Conservation (phyloP, 2,113 vertebrate genomes). For the Craseonycteris thonglongyai region DNA sequence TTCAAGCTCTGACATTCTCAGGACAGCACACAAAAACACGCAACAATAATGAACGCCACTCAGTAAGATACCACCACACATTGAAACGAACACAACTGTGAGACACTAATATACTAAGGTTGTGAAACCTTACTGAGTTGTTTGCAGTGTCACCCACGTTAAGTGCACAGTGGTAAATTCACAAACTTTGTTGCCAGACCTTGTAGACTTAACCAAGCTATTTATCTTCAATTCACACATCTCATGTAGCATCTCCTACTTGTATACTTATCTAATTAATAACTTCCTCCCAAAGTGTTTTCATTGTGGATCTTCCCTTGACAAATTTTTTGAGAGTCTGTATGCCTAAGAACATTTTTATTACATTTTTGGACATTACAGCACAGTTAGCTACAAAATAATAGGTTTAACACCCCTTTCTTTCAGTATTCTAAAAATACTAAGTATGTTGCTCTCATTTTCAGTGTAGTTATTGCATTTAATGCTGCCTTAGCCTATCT, state of each 20-base stretch:
- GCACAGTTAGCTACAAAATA: background rate
- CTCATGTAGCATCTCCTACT: background rate
- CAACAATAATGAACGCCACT: no score
- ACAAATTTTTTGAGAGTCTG: background rate
- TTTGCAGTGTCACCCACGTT: no score
- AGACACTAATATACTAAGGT: no score
- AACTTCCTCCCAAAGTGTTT: background rate
- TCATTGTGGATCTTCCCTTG: background rate
- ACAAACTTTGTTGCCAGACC: no score
- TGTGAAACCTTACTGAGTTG: no score
- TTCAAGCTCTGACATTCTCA: no score
- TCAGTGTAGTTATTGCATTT: background rate
- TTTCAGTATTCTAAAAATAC: background rate
- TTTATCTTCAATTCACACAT: background rate
- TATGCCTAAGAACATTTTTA: background rate
- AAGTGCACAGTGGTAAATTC: no score
- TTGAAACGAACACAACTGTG: no score
- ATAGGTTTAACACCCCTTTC: background rate
- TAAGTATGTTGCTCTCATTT: background rate
- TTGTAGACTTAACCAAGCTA: no score
- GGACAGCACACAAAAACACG: no score
- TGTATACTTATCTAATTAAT: background rate
- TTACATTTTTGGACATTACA: background rate
- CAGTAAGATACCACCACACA: no score
- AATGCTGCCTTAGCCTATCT: background rate